Percentiles rank a stretch among this genome's conserved stretches.
phyloP scores from a whole-genome alignment of 2,797 vertebrate genomes.

The Malacoctenus gilli region DNA sequence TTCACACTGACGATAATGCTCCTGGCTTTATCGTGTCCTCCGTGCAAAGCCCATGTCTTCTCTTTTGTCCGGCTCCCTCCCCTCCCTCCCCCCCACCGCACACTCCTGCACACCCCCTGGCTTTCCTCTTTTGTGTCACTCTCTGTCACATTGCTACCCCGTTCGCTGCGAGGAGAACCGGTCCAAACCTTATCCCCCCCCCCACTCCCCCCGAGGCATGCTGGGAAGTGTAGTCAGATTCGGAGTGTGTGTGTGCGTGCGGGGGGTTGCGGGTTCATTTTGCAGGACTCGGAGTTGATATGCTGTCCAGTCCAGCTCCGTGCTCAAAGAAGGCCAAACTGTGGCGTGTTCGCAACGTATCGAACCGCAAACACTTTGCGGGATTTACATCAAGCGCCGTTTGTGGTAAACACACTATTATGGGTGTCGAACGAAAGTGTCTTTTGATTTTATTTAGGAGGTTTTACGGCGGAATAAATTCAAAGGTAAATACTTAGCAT shows the following conservation, averaged over 20 bases:
- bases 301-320: constrained; percentile 11
- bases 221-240: constrained; percentile 83
- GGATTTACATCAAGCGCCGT: constrained; percentile 13
- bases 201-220: constrained; percentile 66
- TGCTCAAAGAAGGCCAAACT: constrained; percentile 5
- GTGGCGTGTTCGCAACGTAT: background rate
- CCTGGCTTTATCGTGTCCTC: constrained; percentile 86
- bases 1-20: constrained; percentile 86
- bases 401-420: constrained; percentile 30
- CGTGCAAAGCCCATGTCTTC: constrained; percentile 86
- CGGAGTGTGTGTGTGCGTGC: too few species aligned
- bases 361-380: too few species aligned
- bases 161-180: constrained; percentile 78
- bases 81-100: too few species aligned
- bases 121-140: constrained; percentile 83
- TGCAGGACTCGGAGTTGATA: constrained; percentile 47
- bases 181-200: constrained; percentile 77
- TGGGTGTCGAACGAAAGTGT: constrained; percentile 42
- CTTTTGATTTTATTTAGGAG: constrained; percentile 58
- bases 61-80: constrained; percentile 82
- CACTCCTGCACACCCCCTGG: constrained; percentile 81
- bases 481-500: constrained; percentile 79
- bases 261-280: constrained; percentile 36
- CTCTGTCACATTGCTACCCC: constrained; percentile 80
- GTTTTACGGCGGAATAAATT: constrained; percentile 60